Evolutionary conservation across 2,888 invertebrate species (phyloP), one percentile per base, ranked within the genome.

Genomic region (Eustalomyia histrio): DNA sequence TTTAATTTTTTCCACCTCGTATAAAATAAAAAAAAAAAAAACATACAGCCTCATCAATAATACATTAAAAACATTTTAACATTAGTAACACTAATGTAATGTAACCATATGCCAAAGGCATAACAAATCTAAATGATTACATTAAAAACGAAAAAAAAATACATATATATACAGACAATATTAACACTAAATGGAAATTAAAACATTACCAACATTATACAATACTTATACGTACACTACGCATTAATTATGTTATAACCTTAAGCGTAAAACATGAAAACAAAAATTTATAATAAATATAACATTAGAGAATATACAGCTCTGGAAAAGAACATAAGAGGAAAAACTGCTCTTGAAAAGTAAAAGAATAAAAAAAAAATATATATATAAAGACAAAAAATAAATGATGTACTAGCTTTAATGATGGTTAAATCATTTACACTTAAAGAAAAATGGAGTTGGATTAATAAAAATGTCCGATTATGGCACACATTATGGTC

Each of bases 171-270:
- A 29, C 7, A 52, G 47, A 71, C 53, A 71, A 61, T 60, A 76
- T 80, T 73, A 76, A 65, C 74, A 81, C 71, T 78, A 71, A 78
- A 78, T 81, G 74, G 39, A 81, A 78, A 81, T 81, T 78, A 81
- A 81, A 81, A 75, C 78, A 73, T 76, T 68, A 24, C 58, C 58
- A 63, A 55, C 68, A 71, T 71, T 79, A 58, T 43, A 63, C 63
- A 65, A 53, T 61, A 73, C 61, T 47, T 39, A 52, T 35, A 24
- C 67, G 52, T 71, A 58, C 64, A 58, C 4, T 43, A 52, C 60
- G 55, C 78, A 81, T 81, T 81, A 78, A 81, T 81, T 81, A 81
- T 78, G 74, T 57, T 78, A 65, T 78, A 74, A 81, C 81, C 78
- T 81, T 33, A 78, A 81, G 81, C 76, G 12, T 50, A 74, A 74